Evolutionary conservation across 2,113 vertebrate species (phyloP), one percentile per base, ranked within the genome.

Genomic region (Pachypanchax playfairii): DNA sequence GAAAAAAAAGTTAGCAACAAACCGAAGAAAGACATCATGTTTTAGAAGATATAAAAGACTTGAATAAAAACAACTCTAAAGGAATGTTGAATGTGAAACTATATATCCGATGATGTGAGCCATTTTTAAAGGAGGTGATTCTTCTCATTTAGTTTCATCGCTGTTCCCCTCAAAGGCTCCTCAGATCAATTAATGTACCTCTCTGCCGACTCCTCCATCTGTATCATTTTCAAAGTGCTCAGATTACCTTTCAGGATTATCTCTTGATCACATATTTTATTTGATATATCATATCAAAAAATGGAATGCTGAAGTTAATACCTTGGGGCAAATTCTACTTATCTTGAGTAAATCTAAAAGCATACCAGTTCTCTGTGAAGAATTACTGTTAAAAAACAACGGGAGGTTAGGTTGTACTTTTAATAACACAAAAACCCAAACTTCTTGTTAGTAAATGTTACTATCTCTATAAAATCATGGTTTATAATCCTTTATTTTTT

Each of bases 201-300:
- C 29, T 39, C 33, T 18, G 10, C 20, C 18, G 29, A 7, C 15
- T 18, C 17, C 5, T 38, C 17, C 13, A 29, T 21, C 55, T 18
- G 12, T 49, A n/a, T 13, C 4, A 8, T 31, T 54, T 73, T 49
- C 36, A 57, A 36, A 79, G 68, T 13, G 3, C 10, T 41, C 36
- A 41, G 28, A 48, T 33, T 49, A 14, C 11, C n/a, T 20, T 44
- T 63, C n/a, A 54, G 20, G 20, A 36, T 59, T 7, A 39, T 10
- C 13, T 75, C 48, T 73, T 52, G 39, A 79, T 79, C 49, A 65
- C 22, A 53, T 9, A 48, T 50, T 61, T 60, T 5, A 58, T 69
- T 55, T 70, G 47, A 70, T 75, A 33, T 31, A 48, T 6, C 5
- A 38, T 24, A 46, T 50, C 31, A 76, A 61, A 39, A 48, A 20